Evolutionary conservation across 2,113 vertebrate genomes (phyloP).

Genomic region (Propithecus coquereli): DNA sequence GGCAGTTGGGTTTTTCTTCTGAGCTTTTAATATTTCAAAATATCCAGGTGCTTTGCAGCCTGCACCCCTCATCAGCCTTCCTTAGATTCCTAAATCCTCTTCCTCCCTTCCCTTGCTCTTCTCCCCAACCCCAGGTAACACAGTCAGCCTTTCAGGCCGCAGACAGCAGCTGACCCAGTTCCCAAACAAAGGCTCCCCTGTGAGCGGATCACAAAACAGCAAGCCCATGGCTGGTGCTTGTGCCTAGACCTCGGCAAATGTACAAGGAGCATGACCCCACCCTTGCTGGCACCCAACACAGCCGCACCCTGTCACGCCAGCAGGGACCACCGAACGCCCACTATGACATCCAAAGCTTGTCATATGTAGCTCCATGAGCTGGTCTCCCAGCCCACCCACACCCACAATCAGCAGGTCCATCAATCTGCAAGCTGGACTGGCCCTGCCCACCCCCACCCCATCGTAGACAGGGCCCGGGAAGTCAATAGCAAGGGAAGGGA

Average conservation of each 20-base stretch:
- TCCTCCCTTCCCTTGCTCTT: no score
- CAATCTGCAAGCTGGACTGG: neutral
- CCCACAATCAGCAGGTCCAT: neutral
- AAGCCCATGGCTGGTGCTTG: neutral
- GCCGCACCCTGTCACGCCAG: fast-evolving
- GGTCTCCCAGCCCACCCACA: neutral
- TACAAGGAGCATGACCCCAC: neutral
- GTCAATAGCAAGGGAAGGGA: neutral
- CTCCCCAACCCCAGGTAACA: neutral
- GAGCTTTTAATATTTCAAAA: neutral
- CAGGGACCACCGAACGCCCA: neutral
- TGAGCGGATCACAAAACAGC: neutral
- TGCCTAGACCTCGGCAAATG: neutral
- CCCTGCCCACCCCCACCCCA: neutral
- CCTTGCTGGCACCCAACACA: neutral
- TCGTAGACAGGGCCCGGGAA: neutral
- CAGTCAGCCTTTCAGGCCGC: neutral
- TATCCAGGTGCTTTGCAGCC: neutral
- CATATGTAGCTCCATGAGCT: no score
- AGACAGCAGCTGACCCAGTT: constrained; percentile 34
- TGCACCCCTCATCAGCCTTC: neutral
- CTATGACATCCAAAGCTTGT: neutral
- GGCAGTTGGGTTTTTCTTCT: neutral
- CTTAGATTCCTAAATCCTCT: neutral
- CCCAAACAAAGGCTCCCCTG: constrained; percentile 56